Percentiles rank a stretch among this genome's conserved stretches.
Conservation (phyloP, 2,113 vertebrate genomes). For the Sturnira hondurensis region DNA sequence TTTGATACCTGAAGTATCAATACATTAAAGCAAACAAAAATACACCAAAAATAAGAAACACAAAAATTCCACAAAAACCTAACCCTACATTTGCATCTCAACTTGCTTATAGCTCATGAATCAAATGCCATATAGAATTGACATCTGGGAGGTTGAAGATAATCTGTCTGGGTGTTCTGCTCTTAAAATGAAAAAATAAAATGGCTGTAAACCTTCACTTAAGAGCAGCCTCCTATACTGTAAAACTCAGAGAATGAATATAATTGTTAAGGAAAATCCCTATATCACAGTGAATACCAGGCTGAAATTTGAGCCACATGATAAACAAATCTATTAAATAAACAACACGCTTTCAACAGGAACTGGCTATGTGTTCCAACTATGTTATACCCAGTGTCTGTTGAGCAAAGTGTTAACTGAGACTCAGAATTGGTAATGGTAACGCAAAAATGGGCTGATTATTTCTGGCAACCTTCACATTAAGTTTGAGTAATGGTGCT, state of each 20-base stretch:
- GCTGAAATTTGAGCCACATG: background rate
- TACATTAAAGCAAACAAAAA: background rate
- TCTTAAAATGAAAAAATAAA: slow-evolving; percentile 15
- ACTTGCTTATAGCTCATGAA: background rate
- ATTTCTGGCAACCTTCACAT: rapidly evolving
- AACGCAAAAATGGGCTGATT: no score
- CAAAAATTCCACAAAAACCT: rapidly evolving
- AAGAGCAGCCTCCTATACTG: background rate
- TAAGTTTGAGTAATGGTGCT: rapidly evolving
- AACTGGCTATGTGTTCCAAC: rapidly evolving
- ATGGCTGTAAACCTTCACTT: background rate
- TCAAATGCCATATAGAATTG: background rate
- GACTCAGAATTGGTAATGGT: no score
- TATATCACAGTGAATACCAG: no score
- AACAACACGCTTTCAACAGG: background rate
- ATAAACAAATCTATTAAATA: background rate
- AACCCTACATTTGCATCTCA: rapidly evolving
- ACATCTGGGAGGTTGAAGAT: background rate
- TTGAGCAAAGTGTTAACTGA: background rate
- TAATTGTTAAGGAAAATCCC: background rate
- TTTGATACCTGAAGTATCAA: background rate
- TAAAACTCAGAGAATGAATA: background rate
- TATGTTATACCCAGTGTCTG: no score
- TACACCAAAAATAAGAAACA: no score
- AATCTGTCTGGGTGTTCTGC: background rate